Conservation (phyloP, 2,888 invertebrate genomes). For the Drosophila glabriapex region DNA sequence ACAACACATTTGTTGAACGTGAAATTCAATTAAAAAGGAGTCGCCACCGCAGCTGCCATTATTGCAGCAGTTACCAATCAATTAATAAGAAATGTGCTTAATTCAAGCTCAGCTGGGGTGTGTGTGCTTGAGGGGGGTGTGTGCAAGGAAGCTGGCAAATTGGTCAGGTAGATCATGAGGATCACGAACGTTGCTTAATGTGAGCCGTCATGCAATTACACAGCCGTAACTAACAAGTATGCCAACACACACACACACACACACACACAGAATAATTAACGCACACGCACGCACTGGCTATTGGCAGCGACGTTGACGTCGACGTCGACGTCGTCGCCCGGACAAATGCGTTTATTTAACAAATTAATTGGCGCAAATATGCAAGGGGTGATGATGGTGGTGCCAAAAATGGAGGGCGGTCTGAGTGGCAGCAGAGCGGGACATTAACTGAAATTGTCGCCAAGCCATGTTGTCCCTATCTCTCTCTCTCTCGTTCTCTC, state of each 20-base stretch:
- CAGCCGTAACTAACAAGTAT: slow-evolving; percentile 62
- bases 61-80: slow-evolving; percentile 57
- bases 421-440: slow-evolving; percentile 29
- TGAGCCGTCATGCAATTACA: slow-evolving; percentile 59
- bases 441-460: slow-evolving; percentile 58
- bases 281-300: slow-evolving; percentile 27
- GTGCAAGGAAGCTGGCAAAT: slow-evolving; percentile 3
- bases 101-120: not conserved
- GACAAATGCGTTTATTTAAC: slow-evolving; percentile 77
- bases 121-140: not conserved
- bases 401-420: not conserved
- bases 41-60: slow-evolving; percentile 38
- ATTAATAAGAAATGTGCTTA: slow-evolving; percentile 67
- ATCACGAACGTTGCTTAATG: slow-evolving; percentile 34
- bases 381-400: slow-evolving; percentile 32
- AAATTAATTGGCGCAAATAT: slow-evolving; percentile 78
- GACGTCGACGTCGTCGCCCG: slow-evolving; percentile 22
- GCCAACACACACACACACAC: slow-evolving; percentile 29
- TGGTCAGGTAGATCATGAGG: slow-evolving; percentile 37
- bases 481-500: slow-evolving; percentile 8
- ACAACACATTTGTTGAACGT: slow-evolving; percentile 12
- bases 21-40: slow-evolving; percentile 73
- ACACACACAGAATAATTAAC: slow-evolving; percentile 41
- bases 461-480: slow-evolving; percentile 29
- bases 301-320: not conserved